Base-by-base conservation (phyloP, 2,888 invertebrate genomes). In the Cetonia aurata region DNA sequence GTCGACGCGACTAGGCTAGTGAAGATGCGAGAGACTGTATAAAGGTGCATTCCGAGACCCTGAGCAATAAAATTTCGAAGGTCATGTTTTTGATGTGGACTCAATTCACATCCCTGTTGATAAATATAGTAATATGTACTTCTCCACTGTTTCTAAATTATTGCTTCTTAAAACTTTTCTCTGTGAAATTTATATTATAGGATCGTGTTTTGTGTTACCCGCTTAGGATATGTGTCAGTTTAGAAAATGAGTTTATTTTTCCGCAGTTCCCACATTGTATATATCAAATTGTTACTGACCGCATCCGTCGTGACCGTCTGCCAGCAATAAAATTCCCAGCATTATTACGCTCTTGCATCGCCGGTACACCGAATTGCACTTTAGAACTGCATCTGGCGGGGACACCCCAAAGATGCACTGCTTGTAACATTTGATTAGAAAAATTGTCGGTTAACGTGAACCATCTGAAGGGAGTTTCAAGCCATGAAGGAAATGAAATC, bases 331-430 rank as follows among this genome's bases (percentile, higher is more conserved):
- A 75, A 74, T 72, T 71, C 73, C 72, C 37, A 71, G 70, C 71
- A 73, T 74, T 74, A 74, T 74, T 74, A 68, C 72, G 67, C 60
- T 52, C 72, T 69, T 66, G 68, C 57, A 65, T 73, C 60, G 73
- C 68, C 71, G 70, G 71, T 74, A 73, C 73, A 74, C 59, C 71
- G 72, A 68, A 73, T 68, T 73, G 74, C 74, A 73, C 74, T 73
- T 37, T 71, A 71, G 68, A 33, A 46, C 68, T 69, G 65, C 65
- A 69, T 42, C 69, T 59, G 46, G 37, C 33, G 60, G 33, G 42
- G 65, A 69, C 48, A 50, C 56, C 68, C 67, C 68, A 69, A 68
- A 69, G 71, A 71, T 71, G 52, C 68, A 71, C 67, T 52, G 62
- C 59, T 68, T 68, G 68, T 68, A 71, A 57, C 65, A 42, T 68